phyloP scores from a whole-genome alignment of 1,140 invertebrate genomes.

The Caenorhabditis brenneri region DNA sequence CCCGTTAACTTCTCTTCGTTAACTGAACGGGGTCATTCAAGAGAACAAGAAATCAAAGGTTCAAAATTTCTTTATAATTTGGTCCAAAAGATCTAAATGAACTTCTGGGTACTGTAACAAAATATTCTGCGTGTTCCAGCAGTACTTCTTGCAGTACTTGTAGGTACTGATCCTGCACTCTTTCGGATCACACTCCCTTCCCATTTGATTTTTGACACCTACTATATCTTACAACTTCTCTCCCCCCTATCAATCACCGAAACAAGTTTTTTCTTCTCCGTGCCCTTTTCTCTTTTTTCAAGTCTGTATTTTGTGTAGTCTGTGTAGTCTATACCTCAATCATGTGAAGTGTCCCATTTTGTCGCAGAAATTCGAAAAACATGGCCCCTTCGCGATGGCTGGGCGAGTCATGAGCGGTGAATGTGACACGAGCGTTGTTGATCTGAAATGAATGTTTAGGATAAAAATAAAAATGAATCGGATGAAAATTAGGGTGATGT shows the following conservation, averaged over 20 bases:
- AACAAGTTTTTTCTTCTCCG: not conserved
- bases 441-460: conserved; percentile 46
- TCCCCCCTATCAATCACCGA: not conserved
- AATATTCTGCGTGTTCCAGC: no score
- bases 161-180: no score
- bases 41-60: no score
- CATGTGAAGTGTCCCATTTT: conserved; percentile 57
- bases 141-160: no score
- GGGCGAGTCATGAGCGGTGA: conserved; percentile 54
- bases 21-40: no score
- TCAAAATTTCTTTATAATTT: no score
- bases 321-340: conserved; percentile 49
- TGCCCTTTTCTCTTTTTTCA: not conserved
- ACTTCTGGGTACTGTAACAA: no score
- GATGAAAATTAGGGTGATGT: not conserved
- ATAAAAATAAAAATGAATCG: not conserved
- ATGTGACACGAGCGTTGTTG: conserved; percentile 56
- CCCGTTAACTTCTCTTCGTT: no score
- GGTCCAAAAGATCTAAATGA: no score
- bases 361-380: conserved; percentile 51
- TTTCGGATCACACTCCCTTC: no score
- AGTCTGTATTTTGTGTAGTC: not conserved
- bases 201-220: not conserved
- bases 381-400: conserved; percentile 50
- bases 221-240: not conserved